phyloP scores from a whole-genome alignment of 2,888 invertebrate species.

The Aphidoletes aphidimyza region DNA sequence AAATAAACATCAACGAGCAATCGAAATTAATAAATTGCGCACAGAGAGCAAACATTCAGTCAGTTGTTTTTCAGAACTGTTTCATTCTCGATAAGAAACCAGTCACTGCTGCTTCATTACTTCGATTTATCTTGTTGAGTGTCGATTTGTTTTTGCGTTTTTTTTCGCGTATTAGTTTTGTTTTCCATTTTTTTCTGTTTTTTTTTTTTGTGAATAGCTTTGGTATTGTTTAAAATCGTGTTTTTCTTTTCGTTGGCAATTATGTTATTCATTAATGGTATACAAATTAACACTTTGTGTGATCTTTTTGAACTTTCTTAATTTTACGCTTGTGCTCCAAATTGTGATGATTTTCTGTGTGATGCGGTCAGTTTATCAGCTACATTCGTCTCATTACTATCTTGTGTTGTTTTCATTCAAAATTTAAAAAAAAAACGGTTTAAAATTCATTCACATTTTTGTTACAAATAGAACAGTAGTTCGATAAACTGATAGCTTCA shows the following conservation, averaged over 20 bases:
- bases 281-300: not conserved
- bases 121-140: not conserved
- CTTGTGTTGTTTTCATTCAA: not conserved
- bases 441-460: not conserved
- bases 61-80: not conserved
- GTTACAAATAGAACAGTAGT: too few species aligned
- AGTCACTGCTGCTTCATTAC: not conserved
- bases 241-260: not conserved
- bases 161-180: not conserved
- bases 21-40: conserved; percentile 29
- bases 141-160: not conserved
- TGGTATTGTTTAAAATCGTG: not conserved
- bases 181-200: not conserved
- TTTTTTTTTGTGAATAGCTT: not conserved
- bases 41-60: not conserved
- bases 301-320: conserved; percentile 15
- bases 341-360: not conserved
- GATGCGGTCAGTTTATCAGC: not conserved
- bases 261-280: conserved; percentile 38
- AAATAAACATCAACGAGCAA: conserved; percentile 37
- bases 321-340: conserved; percentile 22
- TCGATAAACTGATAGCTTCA: conserved; percentile 6
- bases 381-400: not conserved
- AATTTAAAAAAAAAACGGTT: not conserved
- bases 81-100: not conserved